Evolutionary conservation across 2,888 invertebrate species (phyloP).

Genomic region (Cerastoderma edule): DNA sequence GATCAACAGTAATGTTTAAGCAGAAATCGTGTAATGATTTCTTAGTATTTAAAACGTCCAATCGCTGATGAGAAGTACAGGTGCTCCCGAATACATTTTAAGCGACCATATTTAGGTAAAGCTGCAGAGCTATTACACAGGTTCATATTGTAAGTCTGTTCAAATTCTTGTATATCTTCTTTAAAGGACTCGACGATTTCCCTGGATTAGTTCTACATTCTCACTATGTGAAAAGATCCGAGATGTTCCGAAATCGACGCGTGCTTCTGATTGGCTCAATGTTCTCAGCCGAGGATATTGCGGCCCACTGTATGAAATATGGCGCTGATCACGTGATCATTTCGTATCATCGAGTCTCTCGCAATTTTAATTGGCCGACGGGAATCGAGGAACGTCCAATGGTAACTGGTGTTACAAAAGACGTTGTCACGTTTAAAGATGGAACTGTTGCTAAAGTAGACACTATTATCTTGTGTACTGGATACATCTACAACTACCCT

Average conservation of each 20-base stretch:
- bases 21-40: too few species aligned
- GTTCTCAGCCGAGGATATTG: conserved; percentile 43
- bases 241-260: conserved; percentile 23
- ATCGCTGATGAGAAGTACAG: too few species aligned
- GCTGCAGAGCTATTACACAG: too few species aligned
- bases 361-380: conserved; percentile 35
- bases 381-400: conserved; percentile 33
- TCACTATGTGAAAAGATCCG: conserved; percentile 29
- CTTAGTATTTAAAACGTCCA: too few species aligned
- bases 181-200: conserved; percentile 20
- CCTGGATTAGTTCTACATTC: conserved; percentile 31
- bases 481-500: conserved; percentile 31
- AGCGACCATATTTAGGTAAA: too few species aligned
- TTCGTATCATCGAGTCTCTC: conserved; percentile 14
- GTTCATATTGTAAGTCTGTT: too few species aligned
- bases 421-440: conserved; percentile 38
- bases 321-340: conserved; percentile 29
- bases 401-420: conserved; percentile 16
- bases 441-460: conserved; percentile 30
- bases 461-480: conserved; percentile 43
- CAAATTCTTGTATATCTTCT: neutral
- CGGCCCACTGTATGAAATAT: conserved; percentile 27
- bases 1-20: too few species aligned
- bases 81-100: too few species aligned
- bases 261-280: conserved; percentile 36